phyloP scores from a whole-genome alignment of 2,888 invertebrate species.

The Cheilosia grossa region DNA sequence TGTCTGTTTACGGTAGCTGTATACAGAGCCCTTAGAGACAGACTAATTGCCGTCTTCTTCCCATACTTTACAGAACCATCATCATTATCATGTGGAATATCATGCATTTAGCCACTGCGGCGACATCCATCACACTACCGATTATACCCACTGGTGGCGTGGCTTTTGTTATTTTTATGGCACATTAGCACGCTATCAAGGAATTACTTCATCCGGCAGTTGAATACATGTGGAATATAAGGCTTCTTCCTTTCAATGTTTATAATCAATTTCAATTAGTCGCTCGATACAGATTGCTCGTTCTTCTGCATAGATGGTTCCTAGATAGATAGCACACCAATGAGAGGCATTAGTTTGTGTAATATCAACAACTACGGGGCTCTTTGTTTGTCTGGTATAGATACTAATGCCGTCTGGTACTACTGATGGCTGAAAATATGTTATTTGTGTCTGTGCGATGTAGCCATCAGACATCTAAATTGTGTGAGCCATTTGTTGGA shows the following conservation, averaged over 20 bases:
- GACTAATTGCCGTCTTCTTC: slow-evolving; percentile 48
- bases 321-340: not conserved
- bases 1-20: slow-evolving; percentile 6
- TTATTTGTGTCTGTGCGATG: too few species aligned
- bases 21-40: slow-evolving; percentile 25
- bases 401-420: too few species aligned
- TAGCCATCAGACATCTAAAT: not conserved
- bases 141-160: not conserved
- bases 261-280: slow-evolving; percentile 65
- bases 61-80: slow-evolving; percentile 38
- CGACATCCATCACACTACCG: not conserved
- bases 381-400: not conserved
- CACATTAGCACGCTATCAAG: slow-evolving; percentile 64
- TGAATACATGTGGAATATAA: not conserved
- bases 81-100: slow-evolving; percentile 51
- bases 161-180: slow-evolving; percentile 56
- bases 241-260: slow-evolving; percentile 11
- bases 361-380: not conserved
- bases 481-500: not conserved
- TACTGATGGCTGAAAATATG: too few species aligned
- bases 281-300: slow-evolving; percentile 26
- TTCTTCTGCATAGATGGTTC: slow-evolving; percentile 8
- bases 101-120: slow-evolving; percentile 8
- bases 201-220: slow-evolving; percentile 49
- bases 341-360: slow-evolving; percentile 1